Conservation (phyloP, 2,888 invertebrate species). For the Nomada fucata region DNA sequence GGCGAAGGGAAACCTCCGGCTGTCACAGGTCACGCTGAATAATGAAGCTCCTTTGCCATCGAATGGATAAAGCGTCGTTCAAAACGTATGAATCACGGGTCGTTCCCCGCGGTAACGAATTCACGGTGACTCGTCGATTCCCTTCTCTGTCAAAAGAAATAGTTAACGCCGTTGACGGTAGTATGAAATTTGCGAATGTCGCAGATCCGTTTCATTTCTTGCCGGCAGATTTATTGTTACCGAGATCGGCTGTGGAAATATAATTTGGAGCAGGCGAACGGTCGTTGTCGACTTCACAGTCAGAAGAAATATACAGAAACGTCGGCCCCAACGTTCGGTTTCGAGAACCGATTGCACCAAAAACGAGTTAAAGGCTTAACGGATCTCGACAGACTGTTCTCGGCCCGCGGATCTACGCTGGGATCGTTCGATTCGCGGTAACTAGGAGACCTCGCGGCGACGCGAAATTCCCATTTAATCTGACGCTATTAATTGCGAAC, state of each 20-base stretch:
- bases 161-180: background rate
- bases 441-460: constrained; percentile 15
- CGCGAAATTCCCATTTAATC: constrained; percentile 51
- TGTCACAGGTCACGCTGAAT: constrained; percentile 7
- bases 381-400: constrained; percentile 37
- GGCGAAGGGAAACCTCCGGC: constrained; percentile 5
- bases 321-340: background rate
- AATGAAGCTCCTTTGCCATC: constrained; percentile 13
- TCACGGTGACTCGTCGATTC: constrained; percentile 4
- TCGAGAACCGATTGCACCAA: background rate
- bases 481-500: constrained; percentile 53
- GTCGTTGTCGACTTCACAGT: background rate
- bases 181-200: background rate
- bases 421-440: constrained; percentile 31
- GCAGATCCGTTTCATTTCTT: background rate
- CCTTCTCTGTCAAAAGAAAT: background rate
- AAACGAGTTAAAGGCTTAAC: constrained; percentile 4
- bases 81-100: background rate
- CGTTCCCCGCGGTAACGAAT: constrained; percentile 5
- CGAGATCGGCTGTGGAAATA: background rate
- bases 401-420: constrained; percentile 17
- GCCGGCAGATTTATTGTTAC: background rate
- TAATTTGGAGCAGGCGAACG: background rate
- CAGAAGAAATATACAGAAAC: background rate
- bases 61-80: background rate